phyloP scores from a whole-genome alignment of 2,113 vertebrate genomes.

The Phaethornis superciliosus region DNA sequence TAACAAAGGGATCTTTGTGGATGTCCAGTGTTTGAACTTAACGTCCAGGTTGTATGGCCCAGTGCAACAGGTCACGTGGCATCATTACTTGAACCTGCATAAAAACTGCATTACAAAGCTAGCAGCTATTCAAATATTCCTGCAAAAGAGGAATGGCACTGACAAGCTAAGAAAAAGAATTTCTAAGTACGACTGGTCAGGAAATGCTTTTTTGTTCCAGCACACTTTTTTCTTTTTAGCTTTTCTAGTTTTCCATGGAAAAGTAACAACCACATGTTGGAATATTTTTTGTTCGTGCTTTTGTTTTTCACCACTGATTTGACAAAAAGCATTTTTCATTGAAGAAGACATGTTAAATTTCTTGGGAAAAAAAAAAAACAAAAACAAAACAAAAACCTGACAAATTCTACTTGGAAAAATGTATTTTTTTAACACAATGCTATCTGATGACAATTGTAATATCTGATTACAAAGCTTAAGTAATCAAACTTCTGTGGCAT shows the following conservation, averaged over 20 bases:
- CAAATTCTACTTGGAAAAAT: background rate
- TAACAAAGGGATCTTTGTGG: background rate
- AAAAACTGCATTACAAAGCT: background rate
- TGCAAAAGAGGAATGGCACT: background rate
- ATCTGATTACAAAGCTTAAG: constrained; percentile 3
- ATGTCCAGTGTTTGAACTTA: background rate
- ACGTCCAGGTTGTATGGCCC: background rate
- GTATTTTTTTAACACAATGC: background rate
- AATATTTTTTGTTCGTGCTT: constrained; percentile 6
- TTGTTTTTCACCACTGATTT: constrained; percentile 29
- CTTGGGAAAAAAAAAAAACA: background rate
- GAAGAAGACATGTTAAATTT: constrained; percentile 1
- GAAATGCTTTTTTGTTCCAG: background rate
- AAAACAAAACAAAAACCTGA: background rate
- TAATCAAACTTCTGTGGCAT: background rate
- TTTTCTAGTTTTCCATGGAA: constrained; percentile 18
- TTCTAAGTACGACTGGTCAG: background rate
- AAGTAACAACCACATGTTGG: constrained; percentile 14
- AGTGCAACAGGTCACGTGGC: background rate
- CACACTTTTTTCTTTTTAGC: background rate
- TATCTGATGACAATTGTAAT: background rate
- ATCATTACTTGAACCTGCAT: background rate
- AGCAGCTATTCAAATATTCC: background rate
- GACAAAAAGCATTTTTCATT: constrained; percentile 60
- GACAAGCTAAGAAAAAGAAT: background rate